These are phyloP conservation scores for Tipula lateralis DNA, from an alignment of 2,888 invertebrate species.

Conservation along the genomic window DNA sequence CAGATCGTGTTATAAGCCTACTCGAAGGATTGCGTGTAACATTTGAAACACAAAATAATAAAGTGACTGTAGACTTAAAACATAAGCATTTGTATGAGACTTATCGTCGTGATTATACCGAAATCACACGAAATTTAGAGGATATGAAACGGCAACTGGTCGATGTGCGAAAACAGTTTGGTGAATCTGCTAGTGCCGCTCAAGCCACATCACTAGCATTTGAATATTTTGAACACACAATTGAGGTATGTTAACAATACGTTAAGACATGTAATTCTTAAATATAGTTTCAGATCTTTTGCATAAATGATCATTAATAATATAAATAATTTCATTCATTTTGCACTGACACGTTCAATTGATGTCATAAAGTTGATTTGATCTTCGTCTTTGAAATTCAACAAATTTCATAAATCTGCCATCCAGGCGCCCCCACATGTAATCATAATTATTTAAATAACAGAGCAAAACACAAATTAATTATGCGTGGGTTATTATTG, in stretches of 20 bases:
- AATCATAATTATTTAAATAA: not conserved
- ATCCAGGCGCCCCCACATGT: not conserved
- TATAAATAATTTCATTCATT: not conserved
- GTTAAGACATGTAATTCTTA: not conserved
- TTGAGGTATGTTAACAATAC: conserved; percentile 56
- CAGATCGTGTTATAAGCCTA: conserved; percentile 60
- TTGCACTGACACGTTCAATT: not conserved
- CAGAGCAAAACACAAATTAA: not conserved
- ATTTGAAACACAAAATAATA: conserved; percentile 62
- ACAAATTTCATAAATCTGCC: not conserved
- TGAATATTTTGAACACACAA: conserved; percentile 70
- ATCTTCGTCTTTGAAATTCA: conserved; percentile 5
- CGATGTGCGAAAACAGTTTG: conserved; percentile 62
- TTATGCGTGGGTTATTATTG: not conserved
- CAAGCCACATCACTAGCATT: conserved; percentile 67
- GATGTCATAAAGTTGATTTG: not conserved
- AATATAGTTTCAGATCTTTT: too few species aligned
- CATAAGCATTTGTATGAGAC: conserved; percentile 66
- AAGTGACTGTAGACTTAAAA: conserved; percentile 58
- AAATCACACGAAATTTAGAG: conserved; percentile 66
- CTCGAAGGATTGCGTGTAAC: conserved; percentile 57
- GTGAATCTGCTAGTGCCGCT: conserved; percentile 66
- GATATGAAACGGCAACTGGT: conserved; percentile 60
- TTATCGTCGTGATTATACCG: conserved; percentile 61
- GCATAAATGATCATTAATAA: not conserved